Percentiles rank a stretch among this genome's conserved stretches.
Conservation (phyloP, 2,113 vertebrate genomes). For the Tor tambroides region DNA sequence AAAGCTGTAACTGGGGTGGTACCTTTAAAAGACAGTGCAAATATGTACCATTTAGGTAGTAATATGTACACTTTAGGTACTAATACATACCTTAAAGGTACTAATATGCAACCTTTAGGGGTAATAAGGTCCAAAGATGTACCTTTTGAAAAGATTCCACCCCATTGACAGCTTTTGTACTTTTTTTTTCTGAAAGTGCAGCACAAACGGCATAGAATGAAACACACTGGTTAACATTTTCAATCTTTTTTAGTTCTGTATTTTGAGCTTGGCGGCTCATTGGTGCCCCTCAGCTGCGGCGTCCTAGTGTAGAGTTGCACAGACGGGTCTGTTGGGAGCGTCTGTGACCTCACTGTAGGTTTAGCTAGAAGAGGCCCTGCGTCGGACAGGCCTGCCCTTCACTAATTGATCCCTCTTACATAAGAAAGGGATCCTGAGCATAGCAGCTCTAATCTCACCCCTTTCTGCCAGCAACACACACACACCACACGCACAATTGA, state of each 20-base stretch:
- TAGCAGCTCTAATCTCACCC: constrained; percentile 26
- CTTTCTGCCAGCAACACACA: neutral
- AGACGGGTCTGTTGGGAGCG: constrained; percentile 1
- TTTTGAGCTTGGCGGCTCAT: neutral
- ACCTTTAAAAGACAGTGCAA: no score
- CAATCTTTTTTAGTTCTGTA: neutral
- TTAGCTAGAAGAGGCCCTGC: constrained; percentile 36
- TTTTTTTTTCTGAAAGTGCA: no score
- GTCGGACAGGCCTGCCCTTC: constrained; percentile 52
- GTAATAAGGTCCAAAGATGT: no score
- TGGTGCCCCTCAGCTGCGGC: neutral
- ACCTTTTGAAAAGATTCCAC: no score
- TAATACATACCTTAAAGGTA: no score
- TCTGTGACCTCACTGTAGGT: constrained; percentile 49
- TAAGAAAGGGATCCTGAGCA: constrained; percentile 54
- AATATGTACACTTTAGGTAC: no score
- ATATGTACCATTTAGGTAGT: no score
- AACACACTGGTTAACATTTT: no score
- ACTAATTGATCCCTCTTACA: constrained; percentile 65
- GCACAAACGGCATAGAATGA: no score
- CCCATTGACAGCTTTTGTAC: no score
- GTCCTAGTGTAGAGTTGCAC: constrained; percentile 39
- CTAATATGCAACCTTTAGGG: no score
- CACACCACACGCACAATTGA: neutral
- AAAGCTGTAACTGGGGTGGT: no score